Conservation (phyloP, 2,113 vertebrate genomes). For the Gallinago media region DNA sequence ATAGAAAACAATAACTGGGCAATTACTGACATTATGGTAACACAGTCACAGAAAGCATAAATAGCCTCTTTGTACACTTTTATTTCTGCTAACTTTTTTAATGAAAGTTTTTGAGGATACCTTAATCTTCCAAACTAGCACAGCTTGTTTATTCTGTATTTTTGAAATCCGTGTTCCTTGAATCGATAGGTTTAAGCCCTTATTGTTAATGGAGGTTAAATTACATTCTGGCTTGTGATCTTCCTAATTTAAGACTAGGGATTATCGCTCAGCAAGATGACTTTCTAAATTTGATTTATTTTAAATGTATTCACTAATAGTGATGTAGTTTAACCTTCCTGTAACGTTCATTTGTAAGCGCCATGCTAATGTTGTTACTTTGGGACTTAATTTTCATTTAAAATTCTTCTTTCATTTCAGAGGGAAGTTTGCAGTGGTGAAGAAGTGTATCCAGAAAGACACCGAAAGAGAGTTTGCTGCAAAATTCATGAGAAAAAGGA, state of each 20-base stretch:
- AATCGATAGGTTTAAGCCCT: background rate
- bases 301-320: background rate
- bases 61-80: background rate
- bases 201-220: background rate
- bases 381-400: background rate
- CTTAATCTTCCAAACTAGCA: background rate
- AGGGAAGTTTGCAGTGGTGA: slow-evolving; percentile 97
- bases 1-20: background rate
- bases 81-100: background rate
- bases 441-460: slow-evolving; percentile 91
- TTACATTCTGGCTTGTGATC: background rate
- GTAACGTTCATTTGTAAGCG: background rate
- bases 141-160: background rate
- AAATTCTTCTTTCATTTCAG: slow-evolving; percentile 72
- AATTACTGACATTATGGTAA: background rate
- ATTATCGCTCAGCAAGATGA: background rate
- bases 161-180: background rate
- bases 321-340: background rate
- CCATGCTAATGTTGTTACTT: background rate
- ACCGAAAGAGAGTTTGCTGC: slow-evolving; percentile 92
- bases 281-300: background rate
- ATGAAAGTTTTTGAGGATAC: background rate
- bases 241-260: background rate
- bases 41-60: background rate
- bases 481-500: slow-evolving; percentile 94